A percentile compares a stretch with the other conserved stretches of the same genome.
Conservation (phyloP, 2,113 vertebrate species). For the Arenaria interpres region DNA sequence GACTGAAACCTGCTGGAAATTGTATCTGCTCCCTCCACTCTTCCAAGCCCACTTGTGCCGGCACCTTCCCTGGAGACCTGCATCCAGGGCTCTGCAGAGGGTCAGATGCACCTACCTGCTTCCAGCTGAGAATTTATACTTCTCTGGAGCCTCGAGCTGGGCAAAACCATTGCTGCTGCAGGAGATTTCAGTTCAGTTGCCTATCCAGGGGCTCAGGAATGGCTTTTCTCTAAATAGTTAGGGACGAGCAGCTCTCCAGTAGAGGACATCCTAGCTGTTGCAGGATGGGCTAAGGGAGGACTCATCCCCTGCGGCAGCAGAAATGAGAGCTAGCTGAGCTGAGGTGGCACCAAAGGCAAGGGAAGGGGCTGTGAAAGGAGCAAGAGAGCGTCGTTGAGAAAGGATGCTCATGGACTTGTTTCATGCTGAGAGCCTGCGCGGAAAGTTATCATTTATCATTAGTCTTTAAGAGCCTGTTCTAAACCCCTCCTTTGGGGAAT, state of each 20-base stretch:
- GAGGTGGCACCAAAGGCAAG: background rate
- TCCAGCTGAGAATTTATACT: background rate
- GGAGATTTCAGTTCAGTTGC: background rate
- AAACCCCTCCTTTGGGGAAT: background rate
- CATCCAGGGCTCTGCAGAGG: background rate
- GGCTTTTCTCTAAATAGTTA: background rate
- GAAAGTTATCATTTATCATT: background rate
- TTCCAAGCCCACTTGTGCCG: rapidly evolving
- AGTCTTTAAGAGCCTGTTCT: background rate
- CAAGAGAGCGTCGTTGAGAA: rapidly evolving
- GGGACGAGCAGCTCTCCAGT: background rate
- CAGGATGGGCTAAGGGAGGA: background rate
- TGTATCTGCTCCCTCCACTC: background rate
- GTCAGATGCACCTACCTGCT: background rate
- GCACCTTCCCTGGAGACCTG: background rate
- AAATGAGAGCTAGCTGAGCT: background rate
- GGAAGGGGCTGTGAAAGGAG: background rate
- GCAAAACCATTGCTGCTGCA: background rate
- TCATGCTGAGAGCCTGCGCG: rapidly evolving
- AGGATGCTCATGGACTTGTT: background rate
- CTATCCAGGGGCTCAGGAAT: rapidly evolving
- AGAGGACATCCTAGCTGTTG: background rate
- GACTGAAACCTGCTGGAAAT: background rate
- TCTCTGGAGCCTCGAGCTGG: background rate
- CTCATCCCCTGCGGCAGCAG: background rate